Base-by-base conservation (phyloP, 2,888 invertebrate species). In the Standfussiana lucernea region DNA sequence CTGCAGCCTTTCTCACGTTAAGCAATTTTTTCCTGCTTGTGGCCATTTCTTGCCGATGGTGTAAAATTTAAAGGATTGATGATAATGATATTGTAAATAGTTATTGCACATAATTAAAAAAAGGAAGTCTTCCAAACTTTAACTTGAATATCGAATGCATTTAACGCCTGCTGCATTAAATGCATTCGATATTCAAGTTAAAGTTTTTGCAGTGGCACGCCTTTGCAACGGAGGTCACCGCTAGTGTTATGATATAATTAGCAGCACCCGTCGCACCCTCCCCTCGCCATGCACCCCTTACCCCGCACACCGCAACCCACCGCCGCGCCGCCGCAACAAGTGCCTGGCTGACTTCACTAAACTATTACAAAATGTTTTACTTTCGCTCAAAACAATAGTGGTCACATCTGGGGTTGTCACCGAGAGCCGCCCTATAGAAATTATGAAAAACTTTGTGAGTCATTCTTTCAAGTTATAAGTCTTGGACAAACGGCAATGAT, bases 331-430 rank as follows among this genome's bases (percentile, higher is more conserved):
- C 61, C 53, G 61, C 65, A 56, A 69, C 64, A 76, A 53, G 70
- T 56, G 59, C 50, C 50, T 40, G 42, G 18, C 56, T 47, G 24
- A 59, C 70, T 42, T 45, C 50, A 71, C 59, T 15, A 50, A 79
- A 79, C 59, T 66, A 66, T 66, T 69, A 66, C 45, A 50, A 76
- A 77, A 77, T 32, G 28, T 50, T 66, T 70, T 59, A 59, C 35
- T 56, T 47, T 28, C 15, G 18, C 40, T 65, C 53, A 70, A 64
- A 40, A 50, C 42, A 77, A 77, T n/a, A 70, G 77, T 65, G 68
- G 45, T 24, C 45, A 64, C 53, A 53, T 37, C 53, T 50, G 61
- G n/a, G 40, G 15, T 37, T 28, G 1, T 18, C 28, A 18, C 15
- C 37, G 53, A n/a, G 18, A 40, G 47, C 47, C 42, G 13, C 13